Base-by-base conservation (phyloP, 2,113 vertebrate species). In the Mixornis gularis region DNA sequence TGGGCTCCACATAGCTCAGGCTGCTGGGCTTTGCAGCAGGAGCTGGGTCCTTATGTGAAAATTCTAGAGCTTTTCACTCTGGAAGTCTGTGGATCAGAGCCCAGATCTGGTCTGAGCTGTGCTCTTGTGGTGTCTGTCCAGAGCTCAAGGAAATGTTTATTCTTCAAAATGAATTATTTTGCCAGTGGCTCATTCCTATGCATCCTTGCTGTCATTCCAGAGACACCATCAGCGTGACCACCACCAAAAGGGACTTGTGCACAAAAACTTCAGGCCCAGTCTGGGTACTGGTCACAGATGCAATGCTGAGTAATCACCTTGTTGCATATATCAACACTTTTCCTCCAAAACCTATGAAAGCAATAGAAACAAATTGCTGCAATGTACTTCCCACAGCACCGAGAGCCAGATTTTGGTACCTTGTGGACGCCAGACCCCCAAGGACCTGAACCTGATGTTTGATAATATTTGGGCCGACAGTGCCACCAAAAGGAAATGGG, bases 401-500 rank as follows among this genome's bases (percentile, higher is more conserved):
- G 13, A 30, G n/a, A 70, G 55, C 4, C 1, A 3, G 5, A 4
- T 18, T 79, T 55, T 46, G n/a, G 29, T 58, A 13, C 68, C 38
- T 32, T 19, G 58, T 49, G 14, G 51, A n/a, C 16, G 0, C 36
- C 64, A 71, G 58, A 44, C 2, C 12, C 15, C 3, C 16, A 26
- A 13, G 38, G 59, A 60, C 26, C 56, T 10, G 48, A 52, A 52
- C 27, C 44, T 21, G 78, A 16, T 29, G 34, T 5, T 58, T 38
- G 36, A 27, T 7, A 43, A 93, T 91, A 48, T 52, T 70, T 82
- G 55, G 64, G 71, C 85, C 71, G 59, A 96, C 59, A 93, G 91
- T 96, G 95, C 96, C 96, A 95, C 94, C 96, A 91, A 78, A 94
- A 87, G 95, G 96, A 93, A 89, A 51, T 3, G 6, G 13, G 60